These are phyloP conservation scores for Onchidella celtica DNA, from an alignment of 2,888 invertebrate species.

Conservation along the genomic window DNA sequence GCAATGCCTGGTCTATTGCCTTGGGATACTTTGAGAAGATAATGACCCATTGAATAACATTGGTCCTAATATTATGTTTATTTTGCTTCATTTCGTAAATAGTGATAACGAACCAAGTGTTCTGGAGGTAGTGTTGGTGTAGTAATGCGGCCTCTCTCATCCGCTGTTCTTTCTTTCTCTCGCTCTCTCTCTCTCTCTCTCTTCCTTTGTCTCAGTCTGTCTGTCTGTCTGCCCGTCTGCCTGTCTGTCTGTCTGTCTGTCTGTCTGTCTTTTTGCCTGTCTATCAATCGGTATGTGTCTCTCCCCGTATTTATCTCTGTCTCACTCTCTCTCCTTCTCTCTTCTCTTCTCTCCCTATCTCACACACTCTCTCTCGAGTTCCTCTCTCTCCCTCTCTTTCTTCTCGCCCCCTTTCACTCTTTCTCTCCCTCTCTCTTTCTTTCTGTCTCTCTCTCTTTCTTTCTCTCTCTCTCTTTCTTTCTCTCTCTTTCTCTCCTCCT, in stretches of 20 bases:
- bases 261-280: not conserved
- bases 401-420: not conserved
- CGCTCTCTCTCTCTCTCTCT: not conserved
- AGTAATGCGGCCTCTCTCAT: no score
- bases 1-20: no score
- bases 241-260: not conserved
- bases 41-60: no score
- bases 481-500: constrained; percentile 3
- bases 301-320: not conserved
- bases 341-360: constrained; percentile 41
- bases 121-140: no score
- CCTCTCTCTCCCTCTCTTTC: no score
- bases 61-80: no score
- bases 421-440: constrained; percentile 28
- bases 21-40: no score
- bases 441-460: constrained; percentile 21
- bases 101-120: no score
- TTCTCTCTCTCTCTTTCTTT: constrained; percentile 12
- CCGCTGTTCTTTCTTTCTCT: no score
- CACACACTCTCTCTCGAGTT: not conserved
- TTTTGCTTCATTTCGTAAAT: no score
- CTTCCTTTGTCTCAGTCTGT: not conserved
- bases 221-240: not conserved
- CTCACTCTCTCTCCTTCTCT: constrained; percentile 24
- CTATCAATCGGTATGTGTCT: not conserved